These are phyloP conservation scores for Columba janthina DNA, from an alignment of 2,113 vertebrate genomes.

Conservation along the genomic window DNA sequence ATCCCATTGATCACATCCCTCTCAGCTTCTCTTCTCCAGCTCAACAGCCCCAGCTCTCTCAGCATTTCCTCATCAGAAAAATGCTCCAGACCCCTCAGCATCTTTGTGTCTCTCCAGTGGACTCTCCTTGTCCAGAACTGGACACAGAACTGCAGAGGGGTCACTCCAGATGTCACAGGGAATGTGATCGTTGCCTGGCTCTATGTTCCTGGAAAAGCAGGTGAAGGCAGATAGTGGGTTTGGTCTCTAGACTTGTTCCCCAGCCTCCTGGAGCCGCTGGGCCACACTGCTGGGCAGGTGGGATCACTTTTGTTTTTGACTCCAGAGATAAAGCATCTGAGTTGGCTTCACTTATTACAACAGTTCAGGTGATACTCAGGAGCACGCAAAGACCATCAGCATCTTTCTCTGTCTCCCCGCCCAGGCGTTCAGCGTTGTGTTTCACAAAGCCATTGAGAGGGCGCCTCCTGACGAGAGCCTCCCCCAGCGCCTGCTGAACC, in stretches of 20 bases:
- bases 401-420: background rate
- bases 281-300: background rate
- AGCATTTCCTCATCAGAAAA: no score
- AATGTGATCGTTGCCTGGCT: background rate
- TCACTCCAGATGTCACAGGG: background rate
- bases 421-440: slow-evolving; percentile 90
- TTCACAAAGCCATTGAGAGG: slow-evolving; percentile 89
- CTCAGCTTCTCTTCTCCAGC: no score
- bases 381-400: rapidly evolving
- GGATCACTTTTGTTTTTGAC: background rate
- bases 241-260: background rate
- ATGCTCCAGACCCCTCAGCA: no score
- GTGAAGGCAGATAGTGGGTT: background rate
- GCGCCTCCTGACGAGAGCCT: slow-evolving; percentile 80
- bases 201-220: background rate
- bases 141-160: no score
- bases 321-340: background rate
- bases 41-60: no score
- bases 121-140: no score
- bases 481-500: slow-evolving; percentile 78
- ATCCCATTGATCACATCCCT: no score
- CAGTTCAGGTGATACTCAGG: background rate
- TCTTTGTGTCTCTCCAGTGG: no score
- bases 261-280: background rate
- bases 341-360: background rate